These are phyloP conservation scores for Trachemys scripta DNA, from an alignment of 2,113 vertebrate genomes.

Conservation along the genomic window DNA sequence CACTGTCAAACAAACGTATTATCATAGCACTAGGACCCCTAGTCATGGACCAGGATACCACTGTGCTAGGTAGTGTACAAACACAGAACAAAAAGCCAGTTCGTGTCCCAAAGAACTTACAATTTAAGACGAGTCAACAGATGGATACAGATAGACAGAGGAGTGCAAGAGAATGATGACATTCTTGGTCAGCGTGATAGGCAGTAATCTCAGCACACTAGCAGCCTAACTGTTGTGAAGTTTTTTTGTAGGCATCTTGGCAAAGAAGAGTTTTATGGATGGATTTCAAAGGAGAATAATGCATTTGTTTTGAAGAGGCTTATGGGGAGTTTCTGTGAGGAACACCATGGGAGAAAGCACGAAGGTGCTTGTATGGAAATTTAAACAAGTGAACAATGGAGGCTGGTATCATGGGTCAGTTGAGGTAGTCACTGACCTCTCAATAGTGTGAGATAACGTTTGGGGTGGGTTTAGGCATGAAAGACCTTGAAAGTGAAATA, in stretches of 20 bases:
- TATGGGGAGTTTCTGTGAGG: background rate
- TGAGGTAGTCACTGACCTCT: background rate
- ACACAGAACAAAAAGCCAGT: background rate
- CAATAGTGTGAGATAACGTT: background rate
- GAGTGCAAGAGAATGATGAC: background rate
- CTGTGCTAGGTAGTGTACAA: background rate
- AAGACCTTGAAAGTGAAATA: background rate
- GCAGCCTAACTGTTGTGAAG: background rate
- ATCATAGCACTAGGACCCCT: background rate
- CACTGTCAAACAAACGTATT: conserved; percentile 14
- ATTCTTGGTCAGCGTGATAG: background rate
- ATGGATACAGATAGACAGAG: background rate
- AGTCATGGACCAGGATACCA: background rate
- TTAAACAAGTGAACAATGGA: background rate
- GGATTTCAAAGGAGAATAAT: background rate
- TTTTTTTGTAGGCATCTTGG: background rate
- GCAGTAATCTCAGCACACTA: background rate
- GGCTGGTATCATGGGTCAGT: background rate
- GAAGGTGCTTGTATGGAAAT: background rate
- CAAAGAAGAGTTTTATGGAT: background rate
- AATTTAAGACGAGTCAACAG: background rate
- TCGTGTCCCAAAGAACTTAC: background rate
- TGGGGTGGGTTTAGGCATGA: background rate
- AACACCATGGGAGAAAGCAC: background rate
- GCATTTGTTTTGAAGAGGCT: background rate